These are phyloP conservation scores for Hololepta plana DNA, from an alignment of 2,888 invertebrate species.

Conservation along the genomic window DNA sequence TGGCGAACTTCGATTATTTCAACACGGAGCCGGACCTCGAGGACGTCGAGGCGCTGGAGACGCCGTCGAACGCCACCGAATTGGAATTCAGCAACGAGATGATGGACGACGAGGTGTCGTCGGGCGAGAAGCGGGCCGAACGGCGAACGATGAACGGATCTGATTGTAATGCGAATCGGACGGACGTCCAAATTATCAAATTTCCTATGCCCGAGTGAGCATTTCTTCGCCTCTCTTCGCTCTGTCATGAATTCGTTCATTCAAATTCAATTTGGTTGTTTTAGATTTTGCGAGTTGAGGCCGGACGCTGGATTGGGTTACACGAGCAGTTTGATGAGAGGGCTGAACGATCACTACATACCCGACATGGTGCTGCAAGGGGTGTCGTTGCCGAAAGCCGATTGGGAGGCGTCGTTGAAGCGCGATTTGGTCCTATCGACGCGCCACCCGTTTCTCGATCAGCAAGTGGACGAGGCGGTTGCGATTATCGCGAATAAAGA, in stretches of 20 bases:
- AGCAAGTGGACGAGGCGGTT: constrained; percentile 56
- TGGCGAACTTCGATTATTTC: constrained; percentile 15
- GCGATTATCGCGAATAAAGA: constrained; percentile 68
- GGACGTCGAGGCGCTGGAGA: constrained; percentile 43
- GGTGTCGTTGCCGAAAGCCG: constrained; percentile 33
- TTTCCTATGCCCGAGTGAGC: constrained; percentile 38
- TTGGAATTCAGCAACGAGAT: constrained; percentile 36
- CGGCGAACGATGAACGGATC: constrained; percentile 2
- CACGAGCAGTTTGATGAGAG: constrained; percentile 41
- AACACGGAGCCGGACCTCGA: too few relatives aligned
- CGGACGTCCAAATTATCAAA: constrained; percentile 35
- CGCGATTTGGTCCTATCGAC: constrained; percentile 33
- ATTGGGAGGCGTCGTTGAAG: constrained; percentile 38
- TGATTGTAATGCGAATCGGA: too few relatives aligned
- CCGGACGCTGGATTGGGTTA: too few relatives aligned
- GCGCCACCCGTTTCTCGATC: constrained; percentile 39
- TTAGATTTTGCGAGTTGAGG: not conserved
- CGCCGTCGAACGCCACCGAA: constrained; percentile 64
- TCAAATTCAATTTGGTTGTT: constrained; percentile 1
- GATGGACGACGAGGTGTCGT: constrained; percentile 11
- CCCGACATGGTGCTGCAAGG: constrained; percentile 65
- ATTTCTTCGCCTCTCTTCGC: constrained; percentile 5
- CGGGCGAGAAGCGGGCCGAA: constrained; percentile 10
- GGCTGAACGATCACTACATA: constrained; percentile 45
- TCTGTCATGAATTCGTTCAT: constrained; percentile 3